Evolutionary conservation across 2,888 invertebrate genomes (phyloP), one percentile per base, ranked within the genome.

Genomic region (Patella caerulea): DNA sequence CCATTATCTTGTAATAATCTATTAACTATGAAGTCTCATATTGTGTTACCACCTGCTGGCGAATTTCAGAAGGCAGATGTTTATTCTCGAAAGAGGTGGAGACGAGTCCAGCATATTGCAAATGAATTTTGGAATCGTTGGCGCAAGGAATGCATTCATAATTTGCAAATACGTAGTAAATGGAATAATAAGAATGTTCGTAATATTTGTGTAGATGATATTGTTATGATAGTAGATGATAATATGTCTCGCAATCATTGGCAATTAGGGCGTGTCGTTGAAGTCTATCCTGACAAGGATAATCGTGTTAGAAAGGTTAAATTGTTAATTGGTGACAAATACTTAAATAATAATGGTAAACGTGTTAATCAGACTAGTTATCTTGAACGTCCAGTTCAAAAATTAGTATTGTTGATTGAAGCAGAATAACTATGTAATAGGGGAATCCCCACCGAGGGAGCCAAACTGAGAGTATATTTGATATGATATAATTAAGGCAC

Each of bases 1-100:
- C 73, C 79, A 15, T 59, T 81, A n/a, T 81, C 81, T n/a, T 82
- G 82, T 56, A 79, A 81, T 71, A 78, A 82, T 29, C 65, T 83
- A 52, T 74, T 83, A 9, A 24, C 75, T 19, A 53, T 81, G 4
- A 52, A 55, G 15, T 17, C 72, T 4, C 70, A 71, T 9, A 19
- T 73, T 19, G 24, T 11, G 7, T 53, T 78, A 45, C 82, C 80
- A 24, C 82, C 83, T 17, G 15, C 56, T 15, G 82, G 82, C n/a
- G 54, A 65, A 59, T 82, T 82, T 45, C 52, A 34, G 24, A 79
- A 82, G 56, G 52, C 71, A 5, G 81, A 83, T 65, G 70, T 59
- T 45, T 83, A 82, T 71, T 72, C 59, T n/a, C 45, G 72, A 52
- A 69, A 81, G 14, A 72, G 77, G 45, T 83, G 83, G 83, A 70